phyloP scores from a whole-genome alignment of 1,140 invertebrate genomes.

The Orussus abietinus region DNA sequence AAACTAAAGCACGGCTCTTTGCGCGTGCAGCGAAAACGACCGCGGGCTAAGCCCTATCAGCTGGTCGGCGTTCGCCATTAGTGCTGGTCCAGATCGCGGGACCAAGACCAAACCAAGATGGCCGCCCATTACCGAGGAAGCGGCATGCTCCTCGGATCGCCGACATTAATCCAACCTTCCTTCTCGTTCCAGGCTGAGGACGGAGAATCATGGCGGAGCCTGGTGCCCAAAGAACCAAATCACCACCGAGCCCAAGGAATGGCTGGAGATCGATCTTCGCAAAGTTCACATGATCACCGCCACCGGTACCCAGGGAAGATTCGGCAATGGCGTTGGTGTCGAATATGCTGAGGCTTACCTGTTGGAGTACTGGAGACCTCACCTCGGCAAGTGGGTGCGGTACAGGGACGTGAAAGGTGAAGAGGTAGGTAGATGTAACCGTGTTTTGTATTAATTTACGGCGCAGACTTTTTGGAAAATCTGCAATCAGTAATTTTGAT shows the following conservation, averaged over 20 bases:
- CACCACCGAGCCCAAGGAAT: slow-evolving; percentile 69
- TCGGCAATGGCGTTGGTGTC: slow-evolving; percentile 78
- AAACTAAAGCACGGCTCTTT: slow-evolving; percentile 38
- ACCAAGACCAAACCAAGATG: too few relatives aligned
- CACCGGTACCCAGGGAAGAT: slow-evolving; percentile 81
- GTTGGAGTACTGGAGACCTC: slow-evolving; percentile 74
- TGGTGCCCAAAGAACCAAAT: slow-evolving; percentile 80
- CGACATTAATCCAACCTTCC: too few relatives aligned
- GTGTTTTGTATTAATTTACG: too few relatives aligned
- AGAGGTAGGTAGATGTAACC: slow-evolving; percentile 59
- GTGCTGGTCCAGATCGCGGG: too few relatives aligned
- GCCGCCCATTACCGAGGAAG: too few relatives aligned
- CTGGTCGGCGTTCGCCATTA: too few relatives aligned
- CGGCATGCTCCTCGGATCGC: too few relatives aligned
- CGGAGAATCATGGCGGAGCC: slow-evolving; percentile 76
- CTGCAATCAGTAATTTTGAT: too few relatives aligned
- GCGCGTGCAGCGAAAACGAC: slow-evolving; percentile 15
- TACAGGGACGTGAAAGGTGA: slow-evolving; percentile 66
- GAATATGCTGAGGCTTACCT: slow-evolving; percentile 77
- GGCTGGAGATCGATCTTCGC: slow-evolving; percentile 74
- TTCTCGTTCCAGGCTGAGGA: slow-evolving; percentile 63
- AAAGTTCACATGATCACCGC: slow-evolving; percentile 71
- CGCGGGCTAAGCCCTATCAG: too few relatives aligned
- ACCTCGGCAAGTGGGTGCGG: slow-evolving; percentile 67
- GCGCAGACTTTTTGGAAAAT: too few relatives aligned